These are phyloP conservation scores for Nysson spinosus DNA, from an alignment of 2,888 invertebrate species.

Conservation along the genomic window DNA sequence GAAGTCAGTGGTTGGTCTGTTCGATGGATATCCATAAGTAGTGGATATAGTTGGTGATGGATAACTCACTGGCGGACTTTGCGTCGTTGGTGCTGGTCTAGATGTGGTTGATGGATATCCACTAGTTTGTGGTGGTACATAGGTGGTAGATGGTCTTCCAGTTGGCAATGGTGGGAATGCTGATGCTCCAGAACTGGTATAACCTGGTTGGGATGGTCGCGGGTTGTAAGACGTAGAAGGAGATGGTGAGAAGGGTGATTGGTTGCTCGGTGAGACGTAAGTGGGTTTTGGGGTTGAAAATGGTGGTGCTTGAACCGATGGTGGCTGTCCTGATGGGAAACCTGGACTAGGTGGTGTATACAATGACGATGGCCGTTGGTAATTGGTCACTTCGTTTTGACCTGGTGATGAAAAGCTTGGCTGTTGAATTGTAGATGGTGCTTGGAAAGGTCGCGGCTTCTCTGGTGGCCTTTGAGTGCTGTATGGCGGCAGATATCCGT, in stretches of 20 bases:
- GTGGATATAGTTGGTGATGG: conserved; percentile 20
- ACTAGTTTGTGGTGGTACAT: conserved; percentile 39
- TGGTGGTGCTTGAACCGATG: conserved; percentile 23
- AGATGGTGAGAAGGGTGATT: conserved; percentile 52
- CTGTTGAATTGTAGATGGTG: conserved; percentile 72
- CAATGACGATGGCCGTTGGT: conserved; percentile 67
- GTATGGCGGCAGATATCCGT: conserved; percentile 80
- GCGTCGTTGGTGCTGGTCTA: conserved; percentile 16
- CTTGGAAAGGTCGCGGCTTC: conserved; percentile 85
- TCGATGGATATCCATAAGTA: conserved; percentile 9
- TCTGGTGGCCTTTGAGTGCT: conserved; percentile 80
- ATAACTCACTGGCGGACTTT: neutral
- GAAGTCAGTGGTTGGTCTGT: neutral
- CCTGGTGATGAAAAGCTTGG: conserved; percentile 70
- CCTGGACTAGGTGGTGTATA: conserved; percentile 60
- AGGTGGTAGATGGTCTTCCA: conserved; percentile 60
- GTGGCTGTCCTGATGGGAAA: conserved; percentile 32
- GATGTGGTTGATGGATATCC: conserved; percentile 21
- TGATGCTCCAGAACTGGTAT: conserved; percentile 55
- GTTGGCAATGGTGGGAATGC: conserved; percentile 68
- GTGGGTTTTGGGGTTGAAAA: conserved; percentile 58
- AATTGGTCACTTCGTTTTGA: conserved; percentile 65
- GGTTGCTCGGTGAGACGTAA: conserved; percentile 63
- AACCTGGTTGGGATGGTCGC: conserved; percentile 49
- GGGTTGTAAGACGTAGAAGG: conserved; percentile 61